Conservation (phyloP, 2,888 invertebrate species). For the Drosophila macrospina region DNA sequence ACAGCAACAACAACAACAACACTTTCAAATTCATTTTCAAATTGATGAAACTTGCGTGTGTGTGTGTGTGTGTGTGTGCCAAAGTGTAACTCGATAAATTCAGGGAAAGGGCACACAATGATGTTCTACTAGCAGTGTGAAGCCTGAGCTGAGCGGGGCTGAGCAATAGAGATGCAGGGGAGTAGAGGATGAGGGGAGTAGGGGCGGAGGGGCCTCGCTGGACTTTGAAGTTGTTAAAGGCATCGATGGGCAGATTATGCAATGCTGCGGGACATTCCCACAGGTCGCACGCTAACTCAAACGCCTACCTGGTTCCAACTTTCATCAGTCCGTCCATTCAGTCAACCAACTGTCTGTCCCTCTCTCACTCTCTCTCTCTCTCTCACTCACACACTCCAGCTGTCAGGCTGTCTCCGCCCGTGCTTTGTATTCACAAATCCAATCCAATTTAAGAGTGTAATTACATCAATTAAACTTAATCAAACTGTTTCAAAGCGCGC, state of each 20-base stretch:
- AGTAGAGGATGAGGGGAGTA: neutral
- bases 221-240: slow-evolving; percentile 74
- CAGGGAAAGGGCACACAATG: neutral
- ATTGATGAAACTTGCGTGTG: slow-evolving; percentile 71
- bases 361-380: neutral
- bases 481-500: slow-evolving; percentile 77
- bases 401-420: neutral
- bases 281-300: slow-evolving; percentile 9
- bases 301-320: slow-evolving; percentile 1
- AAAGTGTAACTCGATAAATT: slow-evolving; percentile 35
- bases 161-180: too few relatives aligned
- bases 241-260: slow-evolving; percentile 59
- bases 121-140: neutral
- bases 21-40: slow-evolving; percentile 80
- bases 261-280: slow-evolving; percentile 29
- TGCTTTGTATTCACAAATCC: slow-evolving; percentile 77
- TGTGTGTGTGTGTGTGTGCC: slow-evolving; percentile 10
- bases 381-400: neutral
- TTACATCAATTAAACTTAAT: slow-evolving; percentile 82
- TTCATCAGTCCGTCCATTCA: neutral
- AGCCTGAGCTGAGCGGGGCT: neutral
- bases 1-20: slow-evolving; percentile 29
- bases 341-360: too few relatives aligned
- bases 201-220: neutral
- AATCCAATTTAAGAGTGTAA: slow-evolving; percentile 80